Percentiles rank a stretch among this genome's conserved stretches.
phyloP scores from a whole-genome alignment of 2,888 invertebrate species.

The Catocala sponsa region DNA sequence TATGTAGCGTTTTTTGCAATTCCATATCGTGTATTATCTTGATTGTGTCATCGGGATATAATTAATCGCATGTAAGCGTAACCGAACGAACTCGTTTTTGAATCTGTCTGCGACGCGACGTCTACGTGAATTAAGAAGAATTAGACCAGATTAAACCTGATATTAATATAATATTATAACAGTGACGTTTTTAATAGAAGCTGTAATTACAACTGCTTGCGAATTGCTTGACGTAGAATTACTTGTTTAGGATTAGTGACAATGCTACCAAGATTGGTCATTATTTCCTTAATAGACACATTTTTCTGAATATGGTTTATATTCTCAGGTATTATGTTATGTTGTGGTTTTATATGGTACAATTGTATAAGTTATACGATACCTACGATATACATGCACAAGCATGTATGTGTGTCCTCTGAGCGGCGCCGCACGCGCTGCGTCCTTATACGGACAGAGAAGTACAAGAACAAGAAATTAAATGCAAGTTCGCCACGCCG shows the following conservation, averaged over 20 bases:
- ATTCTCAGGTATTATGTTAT: conserved; percentile 32
- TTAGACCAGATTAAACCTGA: background rate
- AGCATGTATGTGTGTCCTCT: conserved; percentile 58
- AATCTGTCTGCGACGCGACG: background rate
- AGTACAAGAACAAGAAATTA: conserved; percentile 83
- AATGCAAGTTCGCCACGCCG: conserved; percentile 61
- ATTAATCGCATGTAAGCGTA: conserved; percentile 22
- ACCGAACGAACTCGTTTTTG: conserved; percentile 8
- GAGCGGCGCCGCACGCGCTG: conserved; percentile 77
- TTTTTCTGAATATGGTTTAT: conserved; percentile 51
- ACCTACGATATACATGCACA: conserved; percentile 45
- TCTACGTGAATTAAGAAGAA: background rate
- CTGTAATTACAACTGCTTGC: background rate
- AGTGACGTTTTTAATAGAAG: background rate
- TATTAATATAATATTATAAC: background rate
- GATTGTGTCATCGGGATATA: conserved; percentile 34
- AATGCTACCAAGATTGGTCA: conserved; percentile 4
- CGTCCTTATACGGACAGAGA: conserved; percentile 78
- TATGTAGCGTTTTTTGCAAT: conserved; percentile 34
- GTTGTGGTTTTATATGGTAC: conserved; percentile 14
- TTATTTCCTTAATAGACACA: conserved; percentile 23
- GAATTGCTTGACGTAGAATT: background rate
- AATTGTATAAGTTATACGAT: conserved; percentile 3
- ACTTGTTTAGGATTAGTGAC: conserved; percentile 3
- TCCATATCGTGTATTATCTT: conserved; percentile 26